phyloP scores from a whole-genome alignment of 1,140 invertebrate species.

The Ceratosolen solmsi region DNA sequence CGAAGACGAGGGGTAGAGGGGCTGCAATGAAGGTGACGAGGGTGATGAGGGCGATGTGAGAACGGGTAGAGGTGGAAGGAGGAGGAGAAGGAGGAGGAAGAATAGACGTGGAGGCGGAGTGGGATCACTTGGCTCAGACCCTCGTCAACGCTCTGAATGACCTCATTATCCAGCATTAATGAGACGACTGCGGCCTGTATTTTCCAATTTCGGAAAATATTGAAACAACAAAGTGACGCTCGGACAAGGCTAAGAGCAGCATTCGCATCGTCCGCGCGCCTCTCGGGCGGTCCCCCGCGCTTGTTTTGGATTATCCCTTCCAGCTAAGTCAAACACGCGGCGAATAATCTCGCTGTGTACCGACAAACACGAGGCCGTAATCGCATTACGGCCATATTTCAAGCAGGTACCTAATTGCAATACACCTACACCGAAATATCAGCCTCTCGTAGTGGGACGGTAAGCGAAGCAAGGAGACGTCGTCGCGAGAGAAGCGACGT shows the following conservation, averaged over 20 bases:
- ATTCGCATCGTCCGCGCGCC: background rate
- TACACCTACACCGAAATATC: background rate
- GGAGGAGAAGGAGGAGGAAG: background rate
- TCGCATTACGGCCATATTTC: conserved; percentile 57
- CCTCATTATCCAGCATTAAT: conserved; percentile 31
- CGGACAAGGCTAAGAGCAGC: background rate
- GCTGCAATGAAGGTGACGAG: no score
- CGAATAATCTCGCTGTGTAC: conserved; percentile 49
- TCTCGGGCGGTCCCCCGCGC: conserved; percentile 4
- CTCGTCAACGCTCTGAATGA: conserved; percentile 7
- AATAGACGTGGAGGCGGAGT: background rate
- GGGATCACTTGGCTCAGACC: background rate
- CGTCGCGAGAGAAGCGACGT: conserved; percentile 27
- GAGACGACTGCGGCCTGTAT: background rate
- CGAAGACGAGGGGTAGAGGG: no score
- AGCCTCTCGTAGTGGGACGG: background rate
- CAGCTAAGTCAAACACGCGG: conserved; percentile 42
- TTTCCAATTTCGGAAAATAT: conserved; percentile 36
- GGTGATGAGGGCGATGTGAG: no score
- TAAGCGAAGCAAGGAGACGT: background rate
- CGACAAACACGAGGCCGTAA: conserved; percentile 53
- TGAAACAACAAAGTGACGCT: conserved; percentile 34
- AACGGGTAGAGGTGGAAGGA: background rate
- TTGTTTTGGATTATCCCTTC: conserved; percentile 61
- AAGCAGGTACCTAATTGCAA: conserved; percentile 55